These are phyloP conservation scores for Eupithecia vulgata DNA, from an alignment of 2,888 invertebrate species.

Conservation along the genomic window DNA sequence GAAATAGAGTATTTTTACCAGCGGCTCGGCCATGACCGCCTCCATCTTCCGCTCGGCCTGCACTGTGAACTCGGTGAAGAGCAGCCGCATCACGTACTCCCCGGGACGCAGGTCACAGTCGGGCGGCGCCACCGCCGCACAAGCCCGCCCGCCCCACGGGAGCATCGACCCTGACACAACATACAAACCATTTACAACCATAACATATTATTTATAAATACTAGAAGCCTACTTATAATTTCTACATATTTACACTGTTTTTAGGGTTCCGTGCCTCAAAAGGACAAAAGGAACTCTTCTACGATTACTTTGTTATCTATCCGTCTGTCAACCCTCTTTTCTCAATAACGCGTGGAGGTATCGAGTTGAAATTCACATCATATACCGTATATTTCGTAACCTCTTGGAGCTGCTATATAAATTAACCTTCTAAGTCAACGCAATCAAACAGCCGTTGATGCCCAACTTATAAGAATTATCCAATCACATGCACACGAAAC, in stretches of 20 bases:
- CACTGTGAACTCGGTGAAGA: constrained; percentile 97
- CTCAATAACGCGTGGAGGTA: no score
- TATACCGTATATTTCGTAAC: no score
- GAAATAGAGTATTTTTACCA: constrained; percentile 77
- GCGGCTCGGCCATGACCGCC: constrained; percentile 94
- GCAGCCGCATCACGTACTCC: constrained; percentile 97
- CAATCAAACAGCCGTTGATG: no score
- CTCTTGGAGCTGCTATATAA: no score
- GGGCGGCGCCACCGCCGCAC: constrained; percentile 81
- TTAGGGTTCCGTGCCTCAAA: no score
- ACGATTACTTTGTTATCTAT: no score
- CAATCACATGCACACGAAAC: no score
- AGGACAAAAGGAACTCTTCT: no score
- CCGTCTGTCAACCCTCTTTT: no score
- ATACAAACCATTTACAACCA: background rate
- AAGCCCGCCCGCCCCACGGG: constrained; percentile 94
- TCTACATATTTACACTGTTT: background rate
- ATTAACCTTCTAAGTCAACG: no score
- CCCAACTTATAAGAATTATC: no score
- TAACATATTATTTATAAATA: background rate
- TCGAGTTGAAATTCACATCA: no score
- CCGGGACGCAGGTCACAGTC: constrained; percentile 92
- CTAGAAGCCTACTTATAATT: background rate
- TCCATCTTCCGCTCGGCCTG: constrained; percentile 98
- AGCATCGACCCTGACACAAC: constrained; percentile 84